phyloP scores from a whole-genome alignment of 2,113 vertebrate genomes.

The Silurus asotus region DNA sequence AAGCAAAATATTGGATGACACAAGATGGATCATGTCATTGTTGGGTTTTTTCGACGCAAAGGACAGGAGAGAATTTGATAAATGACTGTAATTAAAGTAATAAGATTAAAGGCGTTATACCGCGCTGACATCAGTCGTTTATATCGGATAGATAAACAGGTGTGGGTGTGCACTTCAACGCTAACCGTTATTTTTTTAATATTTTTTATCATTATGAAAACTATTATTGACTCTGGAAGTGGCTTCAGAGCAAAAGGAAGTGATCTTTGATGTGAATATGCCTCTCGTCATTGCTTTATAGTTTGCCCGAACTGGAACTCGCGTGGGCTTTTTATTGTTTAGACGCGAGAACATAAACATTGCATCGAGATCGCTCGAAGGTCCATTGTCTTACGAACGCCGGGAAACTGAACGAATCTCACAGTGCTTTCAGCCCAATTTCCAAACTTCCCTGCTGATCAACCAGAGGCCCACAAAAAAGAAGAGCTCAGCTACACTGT shows the following conservation, averaged over 20 bases:
- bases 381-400: constrained; percentile 50
- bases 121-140: constrained; percentile 17
- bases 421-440: constrained; percentile 41
- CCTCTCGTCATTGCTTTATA: constrained; percentile 44
- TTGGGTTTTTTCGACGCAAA: constrained; percentile 24
- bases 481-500: constrained; percentile 44
- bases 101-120: constrained; percentile 22
- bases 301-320: constrained; percentile 35
- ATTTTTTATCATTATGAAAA: background rate
- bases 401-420: constrained; percentile 52
- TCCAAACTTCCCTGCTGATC: constrained; percentile 49
- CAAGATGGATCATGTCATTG: background rate
- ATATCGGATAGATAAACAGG: constrained; percentile 31
- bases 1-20: constrained; percentile 39
- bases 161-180: background rate
- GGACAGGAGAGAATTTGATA: background rate
- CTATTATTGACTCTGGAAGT: background rate
- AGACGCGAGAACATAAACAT: constrained; percentile 38
- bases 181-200: background rate
- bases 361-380: constrained; percentile 47
- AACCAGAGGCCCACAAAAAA: constrained; percentile 46
- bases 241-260: constrained; percentile 37
- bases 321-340: constrained; percentile 25
- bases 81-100: constrained; percentile 41
- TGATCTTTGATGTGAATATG: constrained; percentile 45